A percentile compares a stretch with the other conserved stretches of the same genome.
These are phyloP conservation scores for Teleopsis dalmanni DNA, from an alignment of 1,140 invertebrate species.

Conservation along the genomic window DNA sequence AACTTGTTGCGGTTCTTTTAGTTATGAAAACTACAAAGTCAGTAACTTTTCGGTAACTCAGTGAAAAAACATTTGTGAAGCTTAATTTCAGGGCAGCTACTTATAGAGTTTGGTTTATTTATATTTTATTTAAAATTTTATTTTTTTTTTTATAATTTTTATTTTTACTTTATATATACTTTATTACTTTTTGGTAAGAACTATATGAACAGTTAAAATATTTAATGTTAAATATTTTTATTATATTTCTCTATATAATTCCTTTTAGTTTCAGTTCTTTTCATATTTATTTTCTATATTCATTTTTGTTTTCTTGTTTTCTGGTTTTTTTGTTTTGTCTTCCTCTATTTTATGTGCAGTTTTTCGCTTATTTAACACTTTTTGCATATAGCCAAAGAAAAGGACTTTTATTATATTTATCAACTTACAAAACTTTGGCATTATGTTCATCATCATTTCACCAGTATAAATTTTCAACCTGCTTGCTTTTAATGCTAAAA, in stretches of 20 bases:
- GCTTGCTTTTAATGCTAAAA: background rate
- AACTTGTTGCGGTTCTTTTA: no score
- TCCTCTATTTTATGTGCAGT: slow-evolving; percentile 3
- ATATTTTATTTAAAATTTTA: background rate
- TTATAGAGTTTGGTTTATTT: background rate
- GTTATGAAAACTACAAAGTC: slow-evolving; percentile 1
- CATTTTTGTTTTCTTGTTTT: background rate
- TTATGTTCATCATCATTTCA: background rate
- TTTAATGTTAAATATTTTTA: background rate
- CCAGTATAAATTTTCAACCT: background rate
- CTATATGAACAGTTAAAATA: background rate
- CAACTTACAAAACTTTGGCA: slow-evolving; percentile 1
- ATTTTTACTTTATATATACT: background rate
- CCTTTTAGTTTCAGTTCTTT: background rate
- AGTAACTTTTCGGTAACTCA: background rate
- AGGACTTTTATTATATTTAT: background rate
- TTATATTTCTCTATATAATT: background rate
- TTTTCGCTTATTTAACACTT: slow-evolving; percentile 12
- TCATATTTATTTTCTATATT: background rate
- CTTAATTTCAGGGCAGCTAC: background rate
- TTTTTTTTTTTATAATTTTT: background rate
- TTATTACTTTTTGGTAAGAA: no score
- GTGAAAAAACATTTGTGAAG: background rate
- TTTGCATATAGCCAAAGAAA: slow-evolving; percentile 10
- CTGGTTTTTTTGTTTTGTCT: background rate